Evolutionary conservation across 2,888 invertebrate species (phyloP), one percentile per base, ranked within the genome.

Genomic region (Bunonema sp.): DNA sequence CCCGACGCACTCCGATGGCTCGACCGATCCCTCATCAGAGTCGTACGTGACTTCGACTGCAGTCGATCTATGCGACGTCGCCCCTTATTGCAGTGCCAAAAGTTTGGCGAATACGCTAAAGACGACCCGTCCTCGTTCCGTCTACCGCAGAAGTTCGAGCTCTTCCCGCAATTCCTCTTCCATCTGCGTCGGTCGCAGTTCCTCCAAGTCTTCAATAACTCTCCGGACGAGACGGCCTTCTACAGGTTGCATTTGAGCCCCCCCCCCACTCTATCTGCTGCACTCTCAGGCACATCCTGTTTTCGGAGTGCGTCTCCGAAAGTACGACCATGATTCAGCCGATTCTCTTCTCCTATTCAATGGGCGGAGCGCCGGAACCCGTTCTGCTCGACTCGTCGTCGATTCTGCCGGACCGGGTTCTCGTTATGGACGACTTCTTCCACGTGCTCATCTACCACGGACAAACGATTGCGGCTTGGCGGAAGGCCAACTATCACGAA

Each of bases 101-200:
- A 91, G 73, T 99, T 99, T 74, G 97, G 93, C 41, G 91, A 97
- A 69, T 99, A 88, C 71, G 80, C 81, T 61, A 91, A 91, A 69
- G 93, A 99, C 69, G 89, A 93, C 72, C 87, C 89, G 15, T 84
- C 82, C 69, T 87, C 88, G 54, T 97, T 97, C 76, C 78, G 89
- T 37, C 78, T 97, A 45, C 80, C 84, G 2, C 91, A 91, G 69
- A 91, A 89, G 74, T 97, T 97, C 74, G 86, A 87, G 45, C 75
- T 99, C 44, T 99, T 91, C 75, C 97, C 97, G 32, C 97, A 97
- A 74, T 99, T 97, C 72, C 93, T 99, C 91, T 99, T 93, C 73
- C 97, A 99, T 70, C 74, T 99, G 63, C 78, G 97, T 32, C 79
- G 97, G 54, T 97, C 93, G 21, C 97, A 93, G 74, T 99, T 99